These are phyloP conservation scores for Folsomia manolachei DNA, from an alignment of 2,888 invertebrate genomes.

Conservation along the genomic window DNA sequence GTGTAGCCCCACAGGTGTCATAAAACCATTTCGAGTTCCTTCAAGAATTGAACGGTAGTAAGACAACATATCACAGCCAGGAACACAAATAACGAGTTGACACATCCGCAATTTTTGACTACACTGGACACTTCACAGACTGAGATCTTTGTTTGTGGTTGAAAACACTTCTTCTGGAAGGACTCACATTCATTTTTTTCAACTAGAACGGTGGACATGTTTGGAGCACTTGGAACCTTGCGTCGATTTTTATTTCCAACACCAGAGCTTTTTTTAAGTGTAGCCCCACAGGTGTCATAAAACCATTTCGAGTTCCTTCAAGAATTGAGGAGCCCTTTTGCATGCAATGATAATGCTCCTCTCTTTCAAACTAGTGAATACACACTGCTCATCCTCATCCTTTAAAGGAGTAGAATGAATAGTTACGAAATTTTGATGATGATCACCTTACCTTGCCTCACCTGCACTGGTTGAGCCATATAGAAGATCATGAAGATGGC, in stretches of 20 bases:
- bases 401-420: background rate
- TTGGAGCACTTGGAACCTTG: too few relatives aligned
- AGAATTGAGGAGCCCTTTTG: too few relatives aligned
- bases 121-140: background rate
- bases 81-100: background rate
- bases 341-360: background rate
- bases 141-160: background rate
- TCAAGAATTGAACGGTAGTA: too few relatives aligned
- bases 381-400: background rate
- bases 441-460: too few relatives aligned
- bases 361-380: background rate
- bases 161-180: background rate
- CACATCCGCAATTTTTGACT: background rate
- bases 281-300: too few relatives aligned
- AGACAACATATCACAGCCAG: background rate
- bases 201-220: background rate
- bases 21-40: background rate
- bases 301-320: background rate
- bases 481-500: too few relatives aligned
- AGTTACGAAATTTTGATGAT: too few relatives aligned
- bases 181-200: too few relatives aligned
- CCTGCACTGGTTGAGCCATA: too few relatives aligned
- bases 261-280: too few relatives aligned
- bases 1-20: too few relatives aligned
- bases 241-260: background rate